A percentile compares a stretch with the other conserved stretches of the same genome.
Conservation (phyloP, 2,888 invertebrate species). For the Zelleria hepariella region DNA sequence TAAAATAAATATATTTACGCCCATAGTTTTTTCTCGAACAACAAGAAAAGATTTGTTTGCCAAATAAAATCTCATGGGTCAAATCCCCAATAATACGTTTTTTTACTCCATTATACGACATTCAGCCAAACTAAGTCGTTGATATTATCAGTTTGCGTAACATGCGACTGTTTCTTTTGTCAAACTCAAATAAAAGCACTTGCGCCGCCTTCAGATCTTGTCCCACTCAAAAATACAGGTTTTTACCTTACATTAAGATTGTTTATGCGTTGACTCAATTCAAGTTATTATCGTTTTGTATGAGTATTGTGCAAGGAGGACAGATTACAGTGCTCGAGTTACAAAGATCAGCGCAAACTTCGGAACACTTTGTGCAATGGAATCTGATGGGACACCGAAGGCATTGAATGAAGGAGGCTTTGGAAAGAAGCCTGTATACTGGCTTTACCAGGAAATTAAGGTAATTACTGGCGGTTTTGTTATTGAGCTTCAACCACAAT, state of each 20-base stretch:
- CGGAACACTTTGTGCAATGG: background rate
- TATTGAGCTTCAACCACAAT: background rate
- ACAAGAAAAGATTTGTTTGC: no score
- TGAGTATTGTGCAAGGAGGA: background rate
- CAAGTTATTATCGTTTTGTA: background rate
- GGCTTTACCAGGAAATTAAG: background rate
- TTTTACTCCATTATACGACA: background rate
- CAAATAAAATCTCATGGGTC: background rate
- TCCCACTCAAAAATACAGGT: background rate
- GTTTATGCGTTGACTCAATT: background rate
- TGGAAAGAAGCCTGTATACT: background rate
- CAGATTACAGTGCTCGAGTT: slow-evolving; percentile 4
- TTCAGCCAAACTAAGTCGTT: background rate
- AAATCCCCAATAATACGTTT: background rate
- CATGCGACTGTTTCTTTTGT: background rate
- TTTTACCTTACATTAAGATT: background rate
- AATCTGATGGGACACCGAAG: background rate
- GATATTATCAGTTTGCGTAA: background rate
- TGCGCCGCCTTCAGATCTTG: background rate
- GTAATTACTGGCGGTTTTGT: background rate
- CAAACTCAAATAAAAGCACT: background rate
- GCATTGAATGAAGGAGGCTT: background rate
- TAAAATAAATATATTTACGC: no score
- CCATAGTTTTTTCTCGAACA: no score
- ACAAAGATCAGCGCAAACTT: background rate